Percentiles rank a stretch among this genome's conserved stretches.
These are phyloP conservation scores for Apogon talboti DNA, from an alignment of 2,797 vertebrate species.

Conservation along the genomic window DNA sequence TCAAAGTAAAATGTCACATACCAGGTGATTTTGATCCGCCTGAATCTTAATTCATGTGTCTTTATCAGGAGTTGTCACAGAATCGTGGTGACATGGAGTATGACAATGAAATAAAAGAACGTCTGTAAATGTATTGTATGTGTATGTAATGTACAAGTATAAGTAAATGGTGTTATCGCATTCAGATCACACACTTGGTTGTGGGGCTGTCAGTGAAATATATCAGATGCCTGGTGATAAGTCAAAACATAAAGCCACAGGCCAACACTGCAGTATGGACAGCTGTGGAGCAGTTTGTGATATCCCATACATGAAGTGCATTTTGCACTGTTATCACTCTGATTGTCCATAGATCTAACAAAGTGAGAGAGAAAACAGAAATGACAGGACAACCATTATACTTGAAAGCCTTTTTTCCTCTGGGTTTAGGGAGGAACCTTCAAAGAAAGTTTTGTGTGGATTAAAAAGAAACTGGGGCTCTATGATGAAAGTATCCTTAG, in stretches of 20 bases:
- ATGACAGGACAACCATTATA: conserved; percentile 23
- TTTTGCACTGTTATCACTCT: conserved; percentile 16
- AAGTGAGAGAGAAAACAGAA: conserved; percentile 19
- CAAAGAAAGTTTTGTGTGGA: conserved; percentile 42
- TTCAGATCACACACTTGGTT: too few species aligned
- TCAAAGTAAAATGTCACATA: background rate
- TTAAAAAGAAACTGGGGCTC: conserved; percentile 45
- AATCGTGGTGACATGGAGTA: too few species aligned
- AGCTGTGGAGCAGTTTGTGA: conserved; percentile 19
- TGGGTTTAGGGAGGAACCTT: conserved; percentile 37
- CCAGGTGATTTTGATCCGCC: background rate
- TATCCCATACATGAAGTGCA: conserved; percentile 22
- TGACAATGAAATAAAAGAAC: too few species aligned
- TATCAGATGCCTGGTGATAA: too few species aligned
- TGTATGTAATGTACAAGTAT: too few species aligned
- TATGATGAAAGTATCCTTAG: conserved; percentile 45
- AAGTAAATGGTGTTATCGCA: too few species aligned
- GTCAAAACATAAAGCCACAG: too few species aligned
- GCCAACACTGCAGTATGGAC: background rate
- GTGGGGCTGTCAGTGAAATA: too few species aligned
- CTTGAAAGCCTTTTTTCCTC: conserved; percentile 40
- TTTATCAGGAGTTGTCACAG: too few species aligned
- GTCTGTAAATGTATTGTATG: too few species aligned
- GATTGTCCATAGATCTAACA: conserved; percentile 4
- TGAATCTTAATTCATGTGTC: background rate